A percentile compares a stretch with the other conserved stretches of the same genome.
Evolutionary conservation across 2,797 vertebrate genomes (phyloP).

Genomic region (Parambassis ranga): DNA sequence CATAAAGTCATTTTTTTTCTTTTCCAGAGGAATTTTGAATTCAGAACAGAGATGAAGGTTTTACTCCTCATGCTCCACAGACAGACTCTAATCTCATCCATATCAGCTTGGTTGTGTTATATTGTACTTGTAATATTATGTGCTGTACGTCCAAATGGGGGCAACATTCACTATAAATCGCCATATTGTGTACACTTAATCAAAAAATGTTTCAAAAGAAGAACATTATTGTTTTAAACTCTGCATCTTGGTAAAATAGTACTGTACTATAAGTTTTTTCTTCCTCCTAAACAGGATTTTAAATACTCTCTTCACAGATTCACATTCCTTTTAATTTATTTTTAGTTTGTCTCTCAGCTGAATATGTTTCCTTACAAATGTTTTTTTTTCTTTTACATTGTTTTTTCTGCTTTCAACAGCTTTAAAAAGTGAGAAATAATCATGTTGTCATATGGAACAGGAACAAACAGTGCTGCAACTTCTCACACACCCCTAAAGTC

Average conservation of each 20-base stretch:
- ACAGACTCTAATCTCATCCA: not conserved
- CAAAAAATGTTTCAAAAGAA: too few relatives aligned
- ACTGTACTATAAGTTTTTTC: too few relatives aligned
- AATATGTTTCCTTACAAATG: not conserved
- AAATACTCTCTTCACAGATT: too few relatives aligned
- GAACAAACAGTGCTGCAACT: not conserved
- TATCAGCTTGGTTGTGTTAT: too few relatives aligned
- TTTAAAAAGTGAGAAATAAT: not conserved
- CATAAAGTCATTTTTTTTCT: slow-evolving; percentile 12
- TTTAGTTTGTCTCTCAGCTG: not conserved
- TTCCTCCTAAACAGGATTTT: too few relatives aligned
- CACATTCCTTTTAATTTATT: too few relatives aligned
- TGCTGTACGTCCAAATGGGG: too few relatives aligned
- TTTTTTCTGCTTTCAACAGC: not conserved
- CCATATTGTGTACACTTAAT: too few relatives aligned
- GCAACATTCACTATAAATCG: too few relatives aligned
- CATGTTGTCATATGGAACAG: not conserved
- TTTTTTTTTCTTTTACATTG: not conserved
- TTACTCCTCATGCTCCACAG: not conserved
- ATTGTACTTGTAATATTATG: too few relatives aligned
- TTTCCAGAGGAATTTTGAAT: not conserved
- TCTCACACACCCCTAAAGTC: not conserved
- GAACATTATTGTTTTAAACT: too few relatives aligned
- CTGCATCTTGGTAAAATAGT: too few relatives aligned
- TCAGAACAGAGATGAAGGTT: not conserved